phyloP scores from a whole-genome alignment of 2,797 vertebrate genomes.

The Chelon auratus region DNA sequence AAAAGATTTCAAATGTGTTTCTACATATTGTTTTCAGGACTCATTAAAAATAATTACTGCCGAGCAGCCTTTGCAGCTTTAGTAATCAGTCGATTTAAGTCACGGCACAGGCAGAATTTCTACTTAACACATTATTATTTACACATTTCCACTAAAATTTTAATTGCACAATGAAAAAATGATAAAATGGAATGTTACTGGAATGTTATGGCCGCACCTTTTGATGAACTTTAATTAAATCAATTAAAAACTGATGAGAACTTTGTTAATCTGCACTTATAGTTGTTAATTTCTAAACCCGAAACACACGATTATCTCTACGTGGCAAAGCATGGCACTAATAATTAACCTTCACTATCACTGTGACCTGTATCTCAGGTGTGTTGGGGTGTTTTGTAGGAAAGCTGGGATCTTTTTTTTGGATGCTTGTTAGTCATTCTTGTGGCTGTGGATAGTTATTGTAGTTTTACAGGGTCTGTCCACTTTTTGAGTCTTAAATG shows the following conservation, averaged over 20 bases:
- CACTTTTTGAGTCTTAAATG: background rate
- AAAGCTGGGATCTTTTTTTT: no score
- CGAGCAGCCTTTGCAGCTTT: background rate
- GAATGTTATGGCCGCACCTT: background rate
- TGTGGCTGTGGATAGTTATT: no score
- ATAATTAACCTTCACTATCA: background rate
- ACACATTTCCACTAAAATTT: constrained; percentile 2
- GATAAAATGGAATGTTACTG: no score
- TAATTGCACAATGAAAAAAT: constrained; percentile 1
- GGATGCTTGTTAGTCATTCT: no score
- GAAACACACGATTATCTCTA: background rate
- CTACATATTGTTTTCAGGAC: background rate
- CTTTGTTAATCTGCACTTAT: background rate
- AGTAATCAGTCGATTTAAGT: background rate
- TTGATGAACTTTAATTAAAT: no score
- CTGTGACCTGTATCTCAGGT: background rate
- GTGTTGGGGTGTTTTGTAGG: background rate
- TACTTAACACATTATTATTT: background rate
- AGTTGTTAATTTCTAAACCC: background rate
- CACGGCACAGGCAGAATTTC: background rate
- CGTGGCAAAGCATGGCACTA: background rate
- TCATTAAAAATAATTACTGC: background rate
- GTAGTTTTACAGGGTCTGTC: no score
- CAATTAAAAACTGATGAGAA: background rate
- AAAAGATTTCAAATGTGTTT: background rate